Evolutionary conservation across 2,888 invertebrate species (phyloP).

Genomic region (Ganaspis brasiliensis): DNA sequence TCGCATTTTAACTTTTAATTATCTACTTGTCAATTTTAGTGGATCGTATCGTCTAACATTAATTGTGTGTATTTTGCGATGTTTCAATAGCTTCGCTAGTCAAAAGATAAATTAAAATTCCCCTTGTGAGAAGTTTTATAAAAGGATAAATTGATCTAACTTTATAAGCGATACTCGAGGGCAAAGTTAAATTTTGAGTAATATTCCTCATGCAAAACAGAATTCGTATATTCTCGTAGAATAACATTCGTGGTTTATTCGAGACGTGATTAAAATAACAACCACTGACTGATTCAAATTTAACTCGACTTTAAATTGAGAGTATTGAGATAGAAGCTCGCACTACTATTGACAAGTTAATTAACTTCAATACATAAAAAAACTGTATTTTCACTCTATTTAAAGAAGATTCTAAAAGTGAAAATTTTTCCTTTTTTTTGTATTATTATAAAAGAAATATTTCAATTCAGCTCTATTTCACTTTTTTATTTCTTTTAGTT

Average conservation of each 20-base stretch:
- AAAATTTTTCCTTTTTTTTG: too few species aligned
- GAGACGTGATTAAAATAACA: slow-evolving; percentile 34
- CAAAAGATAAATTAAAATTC: neutral
- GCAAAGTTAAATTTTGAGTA: slow-evolving; percentile 12
- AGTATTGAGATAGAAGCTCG: neutral
- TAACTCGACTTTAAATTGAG: slow-evolving; percentile 21
- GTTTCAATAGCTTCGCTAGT: too few species aligned
- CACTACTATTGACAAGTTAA: neutral
- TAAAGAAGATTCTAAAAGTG: neutral
- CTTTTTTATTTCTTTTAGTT: too few species aligned
- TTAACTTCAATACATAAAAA: neutral
- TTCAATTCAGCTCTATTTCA: too few species aligned
- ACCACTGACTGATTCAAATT: slow-evolving; percentile 18
- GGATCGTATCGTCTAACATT: too few species aligned
- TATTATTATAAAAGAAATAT: too few species aligned
- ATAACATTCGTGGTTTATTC: slow-evolving; percentile 9
- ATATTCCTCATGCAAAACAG: slow-evolving; percentile 23
- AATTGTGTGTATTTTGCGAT: too few species aligned
- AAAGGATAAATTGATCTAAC: slow-evolving; percentile 7
- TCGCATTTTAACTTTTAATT: too few species aligned
- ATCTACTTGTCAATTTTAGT: too few species aligned
- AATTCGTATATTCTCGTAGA: slow-evolving; percentile 18
- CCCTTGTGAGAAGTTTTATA: slow-evolving; percentile 4
- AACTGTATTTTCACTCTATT: neutral
- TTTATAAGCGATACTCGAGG: neutral